Conservation (phyloP, 2,888 invertebrate species). For the Agonopterix heracliana region DNA sequence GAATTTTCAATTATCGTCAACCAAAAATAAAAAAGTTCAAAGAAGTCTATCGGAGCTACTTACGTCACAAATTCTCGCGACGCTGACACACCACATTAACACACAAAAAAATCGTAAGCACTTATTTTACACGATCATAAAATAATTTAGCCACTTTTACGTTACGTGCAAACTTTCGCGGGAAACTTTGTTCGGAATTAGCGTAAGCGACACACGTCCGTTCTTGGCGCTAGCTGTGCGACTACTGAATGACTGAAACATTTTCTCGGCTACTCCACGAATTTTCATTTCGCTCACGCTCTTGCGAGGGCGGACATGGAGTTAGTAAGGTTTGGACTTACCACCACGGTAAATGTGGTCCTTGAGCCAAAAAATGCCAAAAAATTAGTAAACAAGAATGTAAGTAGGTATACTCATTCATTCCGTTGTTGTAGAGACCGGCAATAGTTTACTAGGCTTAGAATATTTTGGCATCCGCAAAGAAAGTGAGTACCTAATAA, state of each 20-base stretch:
- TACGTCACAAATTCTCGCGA: constrained; percentile 24
- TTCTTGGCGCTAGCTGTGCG: constrained; percentile 44
- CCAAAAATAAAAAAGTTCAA: constrained; percentile 22
- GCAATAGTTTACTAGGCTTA: too few species aligned
- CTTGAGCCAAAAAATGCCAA: too few species aligned
- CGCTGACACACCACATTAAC: constrained; percentile 27
- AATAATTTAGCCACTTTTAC: constrained; percentile 10
- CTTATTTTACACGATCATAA: constrained; percentile 29
- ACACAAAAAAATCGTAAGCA: constrained; percentile 31
- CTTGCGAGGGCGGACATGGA: constrained; percentile 31
- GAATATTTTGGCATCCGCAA: too few species aligned
- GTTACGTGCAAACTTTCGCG: constrained; percentile 44
- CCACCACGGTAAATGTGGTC: neutral
- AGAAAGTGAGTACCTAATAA: too few species aligned
- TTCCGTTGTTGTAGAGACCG: too few species aligned
- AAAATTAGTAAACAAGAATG: too few species aligned
- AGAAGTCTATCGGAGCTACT: constrained; percentile 20
- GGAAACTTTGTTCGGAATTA: constrained; percentile 36
- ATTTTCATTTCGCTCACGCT: constrained; percentile 48
- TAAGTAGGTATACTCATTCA: too few species aligned
- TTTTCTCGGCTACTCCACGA: constrained; percentile 19
- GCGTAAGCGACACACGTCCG: constrained; percentile 21
- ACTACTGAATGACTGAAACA: constrained; percentile 41
- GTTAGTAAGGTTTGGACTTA: constrained; percentile 14
- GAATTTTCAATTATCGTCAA: constrained; percentile 19